Evolutionary conservation across 1,140 invertebrate genomes (phyloP).

Genomic region (Centruroides vittatus): DNA sequence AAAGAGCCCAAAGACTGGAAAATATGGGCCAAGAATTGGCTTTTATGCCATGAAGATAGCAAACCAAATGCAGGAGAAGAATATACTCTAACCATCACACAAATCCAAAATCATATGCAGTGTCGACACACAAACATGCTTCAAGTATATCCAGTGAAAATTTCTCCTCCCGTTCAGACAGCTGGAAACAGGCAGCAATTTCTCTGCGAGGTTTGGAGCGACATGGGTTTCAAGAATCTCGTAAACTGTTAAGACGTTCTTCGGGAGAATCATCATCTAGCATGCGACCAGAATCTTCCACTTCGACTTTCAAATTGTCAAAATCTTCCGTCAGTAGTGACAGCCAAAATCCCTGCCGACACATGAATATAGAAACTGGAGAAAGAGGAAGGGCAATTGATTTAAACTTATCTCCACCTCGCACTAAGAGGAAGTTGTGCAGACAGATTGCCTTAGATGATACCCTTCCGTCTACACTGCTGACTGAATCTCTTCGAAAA

Average conservation of each 20-base stretch:
- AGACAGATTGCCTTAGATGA: too few species aligned
- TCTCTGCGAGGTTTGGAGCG: constrained; percentile 24
- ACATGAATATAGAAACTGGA: not conserved
- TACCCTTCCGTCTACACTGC: too few species aligned
- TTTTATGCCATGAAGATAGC: not conserved
- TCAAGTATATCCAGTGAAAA: constrained; percentile 64
- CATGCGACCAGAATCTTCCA: constrained; percentile 11
- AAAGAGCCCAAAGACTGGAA: constrained; percentile 31
- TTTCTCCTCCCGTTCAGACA: constrained; percentile 65
- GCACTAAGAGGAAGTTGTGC: too few species aligned
- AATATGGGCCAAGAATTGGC: not conserved
- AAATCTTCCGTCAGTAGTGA: constrained; percentile 14
- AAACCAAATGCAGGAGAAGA: not conserved
- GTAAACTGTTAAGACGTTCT: not conserved
- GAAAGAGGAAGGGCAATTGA: too few species aligned
- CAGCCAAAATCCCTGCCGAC: not conserved
- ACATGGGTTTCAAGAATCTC: not conserved
- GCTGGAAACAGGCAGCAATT: constrained; percentile 41
- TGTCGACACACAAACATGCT: constrained; percentile 32
- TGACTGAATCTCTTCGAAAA: too few species aligned
- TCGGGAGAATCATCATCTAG: constrained; percentile 8
- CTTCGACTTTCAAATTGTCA: constrained; percentile 14
- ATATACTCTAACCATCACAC: constrained; percentile 19
- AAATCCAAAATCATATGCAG: constrained; percentile 46
- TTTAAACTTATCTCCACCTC: too few species aligned